Evolutionary conservation across 2,113 vertebrate species (phyloP).

Genomic region (Malurus elegans): DNA sequence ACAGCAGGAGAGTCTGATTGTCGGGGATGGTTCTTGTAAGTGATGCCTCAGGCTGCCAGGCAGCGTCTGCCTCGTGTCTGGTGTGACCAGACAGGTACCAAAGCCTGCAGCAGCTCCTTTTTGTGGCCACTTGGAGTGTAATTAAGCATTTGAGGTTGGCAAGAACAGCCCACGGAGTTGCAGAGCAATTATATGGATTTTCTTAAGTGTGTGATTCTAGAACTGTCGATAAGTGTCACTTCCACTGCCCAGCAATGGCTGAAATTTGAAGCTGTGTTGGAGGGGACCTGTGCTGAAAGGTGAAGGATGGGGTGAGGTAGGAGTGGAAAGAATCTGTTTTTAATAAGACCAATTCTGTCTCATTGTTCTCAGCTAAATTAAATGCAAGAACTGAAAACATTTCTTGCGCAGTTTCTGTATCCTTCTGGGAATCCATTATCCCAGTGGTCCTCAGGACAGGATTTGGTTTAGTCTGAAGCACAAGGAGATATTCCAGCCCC

Average conservation of each 20-base stretch:
- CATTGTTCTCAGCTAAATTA: background rate
- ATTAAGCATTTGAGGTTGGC: background rate
- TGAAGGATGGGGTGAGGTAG: background rate
- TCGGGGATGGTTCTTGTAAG: background rate
- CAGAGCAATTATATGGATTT: background rate
- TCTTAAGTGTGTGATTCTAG: background rate
- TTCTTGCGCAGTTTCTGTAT: background rate
- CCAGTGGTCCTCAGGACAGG: background rate
- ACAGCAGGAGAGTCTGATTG: slow-evolving; percentile 5
- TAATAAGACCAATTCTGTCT: background rate
- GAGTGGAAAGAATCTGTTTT: background rate
- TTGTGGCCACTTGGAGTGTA: background rate
- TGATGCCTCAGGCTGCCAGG: slow-evolving; percentile 15
- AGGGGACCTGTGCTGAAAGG: background rate
- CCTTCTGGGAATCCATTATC: background rate
- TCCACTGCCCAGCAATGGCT: background rate
- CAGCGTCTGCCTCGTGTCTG: slow-evolving; percentile 28
- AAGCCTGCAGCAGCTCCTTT: background rate
- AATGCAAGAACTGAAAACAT: background rate
- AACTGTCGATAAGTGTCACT: background rate
- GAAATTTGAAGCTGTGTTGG: fast-evolving
- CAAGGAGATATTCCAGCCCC: background rate
- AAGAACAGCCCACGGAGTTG: background rate
- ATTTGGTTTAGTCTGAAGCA: background rate
- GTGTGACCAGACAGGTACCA: background rate